These are phyloP conservation scores for Aplodontia rufa DNA, from an alignment of 2,113 vertebrate species.

Conservation along the genomic window DNA sequence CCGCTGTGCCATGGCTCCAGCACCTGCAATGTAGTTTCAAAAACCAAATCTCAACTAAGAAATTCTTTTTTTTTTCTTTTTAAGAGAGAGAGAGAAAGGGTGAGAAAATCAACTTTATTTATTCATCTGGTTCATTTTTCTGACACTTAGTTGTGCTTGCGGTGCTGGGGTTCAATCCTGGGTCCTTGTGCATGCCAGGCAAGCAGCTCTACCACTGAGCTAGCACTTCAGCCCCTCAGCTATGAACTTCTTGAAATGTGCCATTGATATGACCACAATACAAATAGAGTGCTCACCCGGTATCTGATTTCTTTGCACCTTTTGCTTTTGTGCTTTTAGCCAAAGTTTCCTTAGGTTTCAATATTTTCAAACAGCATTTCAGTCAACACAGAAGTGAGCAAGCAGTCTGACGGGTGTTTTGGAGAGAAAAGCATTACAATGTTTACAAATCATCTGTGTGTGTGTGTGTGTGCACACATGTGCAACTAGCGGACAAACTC, in stretches of 20 bases:
- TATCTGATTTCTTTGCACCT: not conserved
- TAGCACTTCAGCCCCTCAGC: no score
- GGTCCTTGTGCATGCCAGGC: no score
- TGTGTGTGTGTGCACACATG: not conserved
- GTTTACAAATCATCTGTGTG: not conserved
- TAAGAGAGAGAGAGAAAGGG: no score
- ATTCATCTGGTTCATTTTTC: no score
- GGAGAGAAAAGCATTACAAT: not conserved
- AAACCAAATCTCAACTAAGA: no score
- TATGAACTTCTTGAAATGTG: not conserved
- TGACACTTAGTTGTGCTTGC: no score
- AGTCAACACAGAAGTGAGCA: conserved; percentile 21
- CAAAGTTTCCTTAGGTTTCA: conserved; percentile 50
- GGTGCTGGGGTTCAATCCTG: no score
- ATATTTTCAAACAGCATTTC: conserved; percentile 32
- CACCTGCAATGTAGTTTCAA: no score
- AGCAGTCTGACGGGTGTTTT: conserved; percentile 29
- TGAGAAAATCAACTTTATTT: no score
- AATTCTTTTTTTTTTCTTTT: no score
- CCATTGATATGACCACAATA: not conserved
- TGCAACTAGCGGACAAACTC: accelerated
- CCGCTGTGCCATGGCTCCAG: no score
- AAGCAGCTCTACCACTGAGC: no score
- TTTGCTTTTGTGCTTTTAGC: conserved; percentile 23
- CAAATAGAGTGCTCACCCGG: not conserved